A percentile compares a stretch with the other conserved stretches of the same genome.
phyloP scores from a whole-genome alignment of 2,113 vertebrate genomes.

The Illadopsis cleaveri region DNA sequence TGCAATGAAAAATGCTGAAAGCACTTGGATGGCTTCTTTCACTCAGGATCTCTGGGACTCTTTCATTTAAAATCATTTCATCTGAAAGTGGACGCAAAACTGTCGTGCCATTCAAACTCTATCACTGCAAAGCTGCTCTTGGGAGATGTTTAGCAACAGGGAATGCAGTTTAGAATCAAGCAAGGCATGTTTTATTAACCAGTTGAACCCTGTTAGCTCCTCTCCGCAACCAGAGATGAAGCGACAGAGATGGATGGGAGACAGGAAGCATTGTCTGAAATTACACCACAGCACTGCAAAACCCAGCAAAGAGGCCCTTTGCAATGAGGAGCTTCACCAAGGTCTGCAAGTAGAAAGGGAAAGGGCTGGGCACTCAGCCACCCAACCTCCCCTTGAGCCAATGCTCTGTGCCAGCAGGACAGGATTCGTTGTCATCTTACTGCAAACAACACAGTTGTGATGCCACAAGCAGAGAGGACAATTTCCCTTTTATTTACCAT shows the following conservation, averaged over 20 bases:
- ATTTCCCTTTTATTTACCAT: not conserved
- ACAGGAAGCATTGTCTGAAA: not conserved
- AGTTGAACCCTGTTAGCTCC: not conserved
- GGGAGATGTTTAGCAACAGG: not conserved
- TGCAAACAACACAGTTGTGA: not conserved
- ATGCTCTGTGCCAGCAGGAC: not conserved
- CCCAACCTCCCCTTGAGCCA: not conserved
- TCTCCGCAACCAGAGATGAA: accelerated
- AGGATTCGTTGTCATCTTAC: not conserved
- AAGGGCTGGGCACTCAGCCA: not conserved
- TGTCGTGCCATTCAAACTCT: not conserved
- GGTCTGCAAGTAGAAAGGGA: not conserved
- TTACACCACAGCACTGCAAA: not conserved
- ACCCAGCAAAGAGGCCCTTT: not conserved
- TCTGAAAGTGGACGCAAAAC: not conserved
- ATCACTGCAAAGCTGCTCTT: not conserved
- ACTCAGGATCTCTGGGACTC: not conserved
- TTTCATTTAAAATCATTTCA: not conserved
- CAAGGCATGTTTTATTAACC: not conserved
- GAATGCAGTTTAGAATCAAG: not conserved
- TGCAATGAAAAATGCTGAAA: not conserved
- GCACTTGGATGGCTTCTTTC: not conserved
- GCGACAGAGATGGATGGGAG: not conserved
- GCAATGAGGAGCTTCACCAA: not conserved
- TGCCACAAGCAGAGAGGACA: not conserved